Base-by-base conservation (phyloP, 2,888 invertebrate species). In the Ischnura elegans region DNA sequence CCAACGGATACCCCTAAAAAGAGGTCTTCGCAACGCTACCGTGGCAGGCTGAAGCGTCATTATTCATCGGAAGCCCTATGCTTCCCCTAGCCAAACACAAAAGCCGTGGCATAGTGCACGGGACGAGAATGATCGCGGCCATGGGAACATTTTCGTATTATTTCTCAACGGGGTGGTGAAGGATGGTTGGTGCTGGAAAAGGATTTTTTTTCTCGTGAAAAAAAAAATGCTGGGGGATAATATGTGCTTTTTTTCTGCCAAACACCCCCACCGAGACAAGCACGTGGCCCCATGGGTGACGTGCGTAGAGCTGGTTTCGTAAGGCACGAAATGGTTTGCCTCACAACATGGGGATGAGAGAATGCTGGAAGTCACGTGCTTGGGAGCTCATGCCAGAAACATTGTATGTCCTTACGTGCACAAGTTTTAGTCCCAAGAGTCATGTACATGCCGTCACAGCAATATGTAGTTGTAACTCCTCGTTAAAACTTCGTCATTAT, bases 41-140 rank as follows among this genome's bases (percentile, higher is more conserved):
- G n/a, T 16, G 76, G 76, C 76, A 76, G 76, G 29, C 13, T n/a
- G 76, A 76, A 29, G 76, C 76, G 76, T 76, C 76, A 76, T 76
- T 76, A 76, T 36, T 76, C 76, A 76, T 76, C 76, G 29, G 29
- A 61, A 16, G 61, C 29, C 76, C 76, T 76, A 16, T 10, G 8
- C 10, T 76, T 36, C 36, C 76, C 16, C 36, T 29, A 29, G 76
- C 76, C 36, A n/a, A 76, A 76, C 76, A 76, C 36, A 36, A 36
- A 76, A 76, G 36, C 29, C 76, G 25, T 61, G 25, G 29, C 36
- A 13, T 76, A 29, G 76, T 36, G 76, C 76, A 76, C 29, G 76
- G 76, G 76, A 21, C 76, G 76, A 76, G 36, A 76, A 36, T 76
- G 76, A 76, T 76, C 76, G 76, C 29, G 25, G 76, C 36, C 76